These are phyloP conservation scores for Rhipidura dahli DNA, from an alignment of 2,113 vertebrate species.

Conservation along the genomic window DNA sequence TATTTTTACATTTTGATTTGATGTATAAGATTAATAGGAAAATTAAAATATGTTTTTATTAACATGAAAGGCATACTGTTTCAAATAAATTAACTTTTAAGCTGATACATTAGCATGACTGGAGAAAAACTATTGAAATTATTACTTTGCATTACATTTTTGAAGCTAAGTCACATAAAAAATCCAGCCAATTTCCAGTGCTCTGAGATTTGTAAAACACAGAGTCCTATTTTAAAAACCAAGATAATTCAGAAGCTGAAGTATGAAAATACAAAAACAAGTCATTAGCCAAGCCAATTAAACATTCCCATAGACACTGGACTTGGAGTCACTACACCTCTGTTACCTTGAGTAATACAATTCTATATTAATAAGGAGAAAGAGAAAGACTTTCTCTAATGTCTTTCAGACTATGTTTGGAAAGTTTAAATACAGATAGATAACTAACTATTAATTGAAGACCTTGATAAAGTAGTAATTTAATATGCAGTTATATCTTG, in stretches of 20 bases:
- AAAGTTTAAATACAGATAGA: not conserved
- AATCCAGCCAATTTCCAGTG: not conserved
- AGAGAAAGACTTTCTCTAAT: not conserved
- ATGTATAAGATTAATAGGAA: not conserved
- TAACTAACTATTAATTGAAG: not conserved
- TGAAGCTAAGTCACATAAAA: not conserved
- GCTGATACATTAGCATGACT: not conserved
- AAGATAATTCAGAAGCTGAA: not conserved
- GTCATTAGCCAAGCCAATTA: not conserved
- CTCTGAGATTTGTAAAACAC: not conserved
- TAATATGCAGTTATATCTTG: not conserved
- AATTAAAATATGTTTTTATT: not conserved
- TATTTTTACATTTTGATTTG: not conserved
- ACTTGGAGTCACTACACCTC: not conserved
- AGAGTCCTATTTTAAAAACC: not conserved
- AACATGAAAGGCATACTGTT: not conserved
- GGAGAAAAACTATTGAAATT: not conserved
- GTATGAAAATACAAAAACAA: not conserved
- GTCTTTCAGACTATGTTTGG: not conserved
- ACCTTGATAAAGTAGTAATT: not conserved
- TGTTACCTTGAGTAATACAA: not conserved
- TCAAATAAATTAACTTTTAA: not conserved
- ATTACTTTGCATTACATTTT: not conserved
- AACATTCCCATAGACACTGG: not conserved
- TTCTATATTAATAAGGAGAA: not conserved